Percentiles rank a stretch among this genome's conserved stretches.
Evolutionary conservation across 2,888 invertebrate genomes (phyloP).

Genomic region (Callinectes sapidus): DNA sequence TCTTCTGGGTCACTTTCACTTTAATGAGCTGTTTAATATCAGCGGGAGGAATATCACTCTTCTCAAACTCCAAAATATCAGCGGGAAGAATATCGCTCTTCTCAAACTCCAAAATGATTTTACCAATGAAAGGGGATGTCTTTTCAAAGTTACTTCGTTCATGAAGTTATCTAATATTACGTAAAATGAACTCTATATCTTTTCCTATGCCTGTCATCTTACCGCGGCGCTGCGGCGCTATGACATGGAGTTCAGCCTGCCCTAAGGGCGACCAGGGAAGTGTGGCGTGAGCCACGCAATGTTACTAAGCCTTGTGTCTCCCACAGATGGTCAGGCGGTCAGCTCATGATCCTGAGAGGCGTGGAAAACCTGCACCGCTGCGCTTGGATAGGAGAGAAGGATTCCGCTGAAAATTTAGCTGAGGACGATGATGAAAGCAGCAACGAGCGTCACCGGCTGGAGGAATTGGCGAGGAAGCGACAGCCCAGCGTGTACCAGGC

Average conservation of each 20-base stretch:
- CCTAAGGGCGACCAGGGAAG: neutral
- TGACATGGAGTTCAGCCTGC: neutral
- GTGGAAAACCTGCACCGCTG: slow-evolving; percentile 87
- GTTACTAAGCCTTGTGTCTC: neutral
- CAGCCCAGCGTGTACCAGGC: neutral
- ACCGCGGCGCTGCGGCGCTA: neutral
- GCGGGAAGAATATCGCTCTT: too few species aligned
- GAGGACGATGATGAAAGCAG: slow-evolving; percentile 46
- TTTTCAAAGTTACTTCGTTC: too few species aligned
- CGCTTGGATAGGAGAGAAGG: slow-evolving; percentile 85
- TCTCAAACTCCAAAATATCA: too few species aligned
- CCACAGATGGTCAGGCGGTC: slow-evolving; percentile 85
- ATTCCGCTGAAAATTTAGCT: slow-evolving; percentile 83
- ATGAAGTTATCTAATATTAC: too few species aligned
- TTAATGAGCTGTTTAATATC: too few species aligned
- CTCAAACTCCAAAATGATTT: too few species aligned
- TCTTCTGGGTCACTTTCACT: too few species aligned
- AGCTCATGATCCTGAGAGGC: slow-evolving; percentile 85
- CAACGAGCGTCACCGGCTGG: slow-evolving; percentile 32
- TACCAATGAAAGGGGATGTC: too few species aligned
- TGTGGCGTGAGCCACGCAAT: neutral
- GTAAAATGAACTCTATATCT: too few species aligned
- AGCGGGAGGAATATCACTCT: too few species aligned
- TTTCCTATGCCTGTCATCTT: too few species aligned
- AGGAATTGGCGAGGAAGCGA: neutral